These are phyloP conservation scores for Mycetomoellerius zeteki DNA, from an alignment of 1,140 invertebrate species.

Conservation along the genomic window DNA sequence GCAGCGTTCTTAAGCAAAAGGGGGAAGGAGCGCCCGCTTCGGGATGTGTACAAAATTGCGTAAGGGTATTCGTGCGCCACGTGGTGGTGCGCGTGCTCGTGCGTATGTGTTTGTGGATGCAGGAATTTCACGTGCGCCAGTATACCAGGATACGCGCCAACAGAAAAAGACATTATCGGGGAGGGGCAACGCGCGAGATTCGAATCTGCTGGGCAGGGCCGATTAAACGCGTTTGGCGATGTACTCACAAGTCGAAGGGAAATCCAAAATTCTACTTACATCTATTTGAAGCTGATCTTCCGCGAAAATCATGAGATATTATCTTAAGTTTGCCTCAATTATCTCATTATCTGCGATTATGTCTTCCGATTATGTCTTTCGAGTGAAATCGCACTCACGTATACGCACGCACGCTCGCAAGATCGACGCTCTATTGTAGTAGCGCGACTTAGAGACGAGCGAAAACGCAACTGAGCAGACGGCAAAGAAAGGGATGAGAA, in stretches of 20 bases:
- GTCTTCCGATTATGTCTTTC: conserved; percentile 23
- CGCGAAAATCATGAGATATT: conserved; percentile 9
- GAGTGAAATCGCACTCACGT: not conserved
- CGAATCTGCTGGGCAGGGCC: conserved; percentile 63
- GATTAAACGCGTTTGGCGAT: not conserved
- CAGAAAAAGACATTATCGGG: conserved; percentile 69
- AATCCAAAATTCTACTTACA: not conserved
- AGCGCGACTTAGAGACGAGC: conserved; percentile 23
- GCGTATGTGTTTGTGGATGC: not conserved
- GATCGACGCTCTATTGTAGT: conserved; percentile 50
- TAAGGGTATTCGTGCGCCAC: conserved; percentile 43
- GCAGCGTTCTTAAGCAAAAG: conserved; percentile 40
- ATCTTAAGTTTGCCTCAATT: not conserved
- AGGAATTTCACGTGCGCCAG: conserved; percentile 46
- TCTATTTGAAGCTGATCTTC: not conserved
- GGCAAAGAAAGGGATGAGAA: not conserved
- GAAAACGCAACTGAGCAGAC: conserved; percentile 4
- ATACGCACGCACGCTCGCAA: not conserved
- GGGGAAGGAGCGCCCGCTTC: conserved; percentile 9
- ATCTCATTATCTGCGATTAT: conserved; percentile 9
- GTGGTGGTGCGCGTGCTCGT: conserved; percentile 6
- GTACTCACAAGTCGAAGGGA: not conserved
- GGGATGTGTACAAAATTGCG: conserved; percentile 54
- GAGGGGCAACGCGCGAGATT: conserved; percentile 65
- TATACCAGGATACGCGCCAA: conserved; percentile 46